Base-by-base conservation (phyloP, 1,140 invertebrate species). In the Diploscapter pachys region DNA sequence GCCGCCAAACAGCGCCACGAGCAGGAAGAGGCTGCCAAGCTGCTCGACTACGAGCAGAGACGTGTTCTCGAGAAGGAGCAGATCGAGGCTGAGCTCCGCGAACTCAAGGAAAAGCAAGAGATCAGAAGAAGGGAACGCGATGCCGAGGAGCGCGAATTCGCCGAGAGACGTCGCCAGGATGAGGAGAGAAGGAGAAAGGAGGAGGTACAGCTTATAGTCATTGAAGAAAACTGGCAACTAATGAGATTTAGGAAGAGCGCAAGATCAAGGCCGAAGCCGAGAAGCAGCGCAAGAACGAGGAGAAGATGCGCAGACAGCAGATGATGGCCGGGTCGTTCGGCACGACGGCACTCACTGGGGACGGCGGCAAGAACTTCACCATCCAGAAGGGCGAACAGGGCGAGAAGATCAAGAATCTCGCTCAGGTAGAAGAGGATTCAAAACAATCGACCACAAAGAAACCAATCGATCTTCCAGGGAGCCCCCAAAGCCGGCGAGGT, bases 1-100 rank as follows among this genome's bases (percentile, higher is more conserved):
- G 83, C 82, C 31, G 83, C 83, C 51, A 85, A 85, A 75, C 82
- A 85, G 67, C 78, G 84, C 49, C 83, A 84, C 62, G 83, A 84
- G 56, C 79, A 84, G 61, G 83, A 84, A 72, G 84, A 84, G 68
- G 84, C 77, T 65, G 82, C 81, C 51, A 82, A 83, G 67, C 78
- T 84, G 56, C 76, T 76, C 53, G 82, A 81, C 61, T 85, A 83
- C 79, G 83, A 84, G 72, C 72, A 84, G 66, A 75, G 79, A n/a
- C 77, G 83, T 61, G 67, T 73, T 62, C 73, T 80, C 54, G 83
- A 84, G 65, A 71, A 70, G 54, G 81, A 80, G 9, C 74, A 74
- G 13, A 72, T 76, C 9, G 63, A 76, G 63, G 77, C 78, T 63
- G 83, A 84, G 65, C 74, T 85, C 50, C 71, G 73, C 48, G 78